Conservation (phyloP, 2,888 invertebrate species). For the Rhogogaster chlorosoma region DNA sequence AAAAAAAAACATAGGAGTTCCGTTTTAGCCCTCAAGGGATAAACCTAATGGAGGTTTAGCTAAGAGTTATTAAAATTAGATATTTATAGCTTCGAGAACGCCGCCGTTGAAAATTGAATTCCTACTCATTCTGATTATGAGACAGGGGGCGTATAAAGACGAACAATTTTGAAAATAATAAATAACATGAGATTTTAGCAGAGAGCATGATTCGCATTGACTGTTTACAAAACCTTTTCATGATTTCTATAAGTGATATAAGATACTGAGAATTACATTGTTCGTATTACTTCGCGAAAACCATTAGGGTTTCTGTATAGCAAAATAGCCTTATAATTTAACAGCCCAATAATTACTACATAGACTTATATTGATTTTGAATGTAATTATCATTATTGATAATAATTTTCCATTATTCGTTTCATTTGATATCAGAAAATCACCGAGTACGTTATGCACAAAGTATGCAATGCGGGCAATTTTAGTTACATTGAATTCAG, state of each 20-base stretch:
- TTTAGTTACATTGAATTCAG: slow-evolving; percentile 62
- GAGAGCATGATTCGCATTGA: neutral
- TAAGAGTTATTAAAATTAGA: slow-evolving; percentile 27
- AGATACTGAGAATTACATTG: neutral
- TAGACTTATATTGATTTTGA: neutral
- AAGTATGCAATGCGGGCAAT: slow-evolving; percentile 54
- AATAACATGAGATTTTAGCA: slow-evolving; percentile 22
- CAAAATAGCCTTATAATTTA: neutral
- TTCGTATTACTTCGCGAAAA: neutral
- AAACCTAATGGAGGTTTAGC: neutral
- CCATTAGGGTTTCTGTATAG: neutral
- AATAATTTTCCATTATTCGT: neutral
- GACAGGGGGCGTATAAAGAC: slow-evolving; percentile 3
- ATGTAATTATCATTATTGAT: neutral
- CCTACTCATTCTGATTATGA: neutral
- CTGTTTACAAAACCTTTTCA: neutral
- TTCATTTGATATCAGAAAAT: neutral
- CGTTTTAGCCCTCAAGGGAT: neutral
- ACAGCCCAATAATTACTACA: neutral
- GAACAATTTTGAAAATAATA: neutral
- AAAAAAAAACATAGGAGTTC: neutral
- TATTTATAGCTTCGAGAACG: neutral
- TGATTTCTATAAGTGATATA: neutral
- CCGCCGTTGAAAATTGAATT: neutral
- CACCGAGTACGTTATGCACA: slow-evolving; percentile 52